Evolutionary conservation across 1,140 invertebrate species (phyloP), one percentile per base, ranked within the genome.

Genomic region (Drosophila fuyamai): DNA sequence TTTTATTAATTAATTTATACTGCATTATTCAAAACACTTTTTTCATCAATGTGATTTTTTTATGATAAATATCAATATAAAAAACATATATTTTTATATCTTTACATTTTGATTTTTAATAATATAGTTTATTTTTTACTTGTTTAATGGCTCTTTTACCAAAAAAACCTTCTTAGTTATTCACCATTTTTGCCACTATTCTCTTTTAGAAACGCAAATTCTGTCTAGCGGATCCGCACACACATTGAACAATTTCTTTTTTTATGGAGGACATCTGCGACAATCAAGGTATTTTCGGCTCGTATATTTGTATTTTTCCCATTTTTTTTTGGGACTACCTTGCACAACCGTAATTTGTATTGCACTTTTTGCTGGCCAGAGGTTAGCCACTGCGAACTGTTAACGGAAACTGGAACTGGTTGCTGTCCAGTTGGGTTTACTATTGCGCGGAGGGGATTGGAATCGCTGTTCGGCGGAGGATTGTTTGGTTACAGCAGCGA

Each of bases 221-320:
- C 36, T 14, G 41, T 53, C 47, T 10, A 53, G 14, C 13, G 38
- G 18, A 68, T 65, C 18, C 12, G 16, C 12, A 43, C 43, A 57
- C 35, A 58, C 66, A 48, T 70, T 32, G 27, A 40, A 56, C 65
- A 70, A 70, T 71, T 71, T 47, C 32, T 56, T 43, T 50, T 60
- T 62, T 61, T 67, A 41, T 60, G 41, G 18, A 41, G 53, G 55
- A 36, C 61, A 36, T 55, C 55, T 60, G 56, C 44, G 56, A 66
- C 67, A 79, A 79, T 79, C 75, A 78, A 79, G 74, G 65, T 32
- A 78, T 77, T 62, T 71, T 77, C 72, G 48, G 67, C 61, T 47
- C 62, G 41, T 53, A 56, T 71, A 43, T 71, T 70, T 71, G 63
- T 18, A 70, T 35, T 23, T 48, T 55, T 13, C 7, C 36, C 5